Evolutionary conservation across 2,888 invertebrate genomes (phyloP).

Genomic region (Ramazzottius varieornatus): DNA sequence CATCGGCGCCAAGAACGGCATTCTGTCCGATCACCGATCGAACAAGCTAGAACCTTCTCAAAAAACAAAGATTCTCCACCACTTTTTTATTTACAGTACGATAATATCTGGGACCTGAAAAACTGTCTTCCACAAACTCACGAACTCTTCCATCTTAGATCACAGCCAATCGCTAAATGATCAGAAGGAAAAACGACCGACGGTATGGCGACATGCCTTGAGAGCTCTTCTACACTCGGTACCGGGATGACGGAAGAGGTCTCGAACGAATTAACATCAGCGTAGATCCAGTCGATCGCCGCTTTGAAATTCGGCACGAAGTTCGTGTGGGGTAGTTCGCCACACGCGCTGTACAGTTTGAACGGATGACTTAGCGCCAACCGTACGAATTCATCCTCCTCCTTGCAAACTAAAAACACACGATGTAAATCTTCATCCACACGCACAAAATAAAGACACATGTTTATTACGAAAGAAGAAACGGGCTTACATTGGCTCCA

Average conservation of each 20-base stretch:
- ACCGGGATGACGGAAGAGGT: constrained; percentile 38
- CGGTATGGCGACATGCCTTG: constrained; percentile 47
- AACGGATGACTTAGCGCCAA: constrained; percentile 38
- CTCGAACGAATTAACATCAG: constrained; percentile 29
- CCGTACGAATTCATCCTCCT: constrained; percentile 25
- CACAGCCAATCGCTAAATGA: constrained; percentile 63
- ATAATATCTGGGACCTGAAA: no score
- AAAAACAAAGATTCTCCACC: no score
- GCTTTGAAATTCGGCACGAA: constrained; percentile 52
- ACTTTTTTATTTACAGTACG: background rate
- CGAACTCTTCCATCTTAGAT: constrained; percentile 33
- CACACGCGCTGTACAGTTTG: constrained; percentile 47
- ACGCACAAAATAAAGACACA: background rate
- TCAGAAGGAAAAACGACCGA: constrained; percentile 74
- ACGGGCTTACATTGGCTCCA: constrained; percentile 46
- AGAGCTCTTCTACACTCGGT: constrained; percentile 48
- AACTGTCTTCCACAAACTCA: no score
- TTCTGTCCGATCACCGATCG: no score
- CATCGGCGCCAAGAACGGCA: no score
- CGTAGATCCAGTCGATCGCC: constrained; percentile 74
- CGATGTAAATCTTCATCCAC: no score
- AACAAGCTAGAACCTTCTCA: no score
- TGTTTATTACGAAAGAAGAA: background rate
- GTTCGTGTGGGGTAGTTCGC: constrained; percentile 55
- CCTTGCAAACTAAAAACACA: background rate